Evolutionary conservation across 2,797 vertebrate species (phyloP).

Genomic region (Champsocephalus gunnari): DNA sequence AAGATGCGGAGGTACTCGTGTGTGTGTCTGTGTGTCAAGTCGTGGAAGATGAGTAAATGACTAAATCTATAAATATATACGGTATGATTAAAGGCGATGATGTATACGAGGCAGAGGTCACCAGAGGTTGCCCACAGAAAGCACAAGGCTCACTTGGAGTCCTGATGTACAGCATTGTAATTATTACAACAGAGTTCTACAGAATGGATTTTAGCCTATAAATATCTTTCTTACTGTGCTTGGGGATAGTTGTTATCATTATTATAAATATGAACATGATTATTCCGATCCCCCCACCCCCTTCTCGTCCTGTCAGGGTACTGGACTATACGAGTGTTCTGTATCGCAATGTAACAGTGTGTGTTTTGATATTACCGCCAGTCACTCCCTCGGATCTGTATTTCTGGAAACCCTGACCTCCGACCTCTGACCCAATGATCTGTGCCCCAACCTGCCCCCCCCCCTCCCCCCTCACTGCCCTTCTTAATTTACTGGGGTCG

Average conservation of each 20-base stretch:
- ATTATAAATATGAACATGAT: conserved; percentile 82
- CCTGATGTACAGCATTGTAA: conserved; percentile 94
- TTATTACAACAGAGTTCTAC: conserved; percentile 92
- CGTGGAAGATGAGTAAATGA: conserved; percentile 46
- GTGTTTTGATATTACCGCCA: conserved; percentile 87
- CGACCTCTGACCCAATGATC: conserved; percentile 35
- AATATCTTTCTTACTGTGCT: conserved; percentile 95
- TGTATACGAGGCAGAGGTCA: conserved; percentile 56
- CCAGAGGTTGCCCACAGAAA: conserved; percentile 83
- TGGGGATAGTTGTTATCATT: conserved; percentile 87
- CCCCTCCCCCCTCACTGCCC: conserved; percentile 56
- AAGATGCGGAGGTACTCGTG: not conserved
- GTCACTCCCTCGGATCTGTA: conserved; percentile 80
- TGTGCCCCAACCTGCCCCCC: conserved; percentile 40
- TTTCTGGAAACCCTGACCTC: conserved; percentile 68
- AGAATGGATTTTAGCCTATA: conserved; percentile 93
- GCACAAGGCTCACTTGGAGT: conserved; percentile 91
- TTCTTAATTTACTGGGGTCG: conserved; percentile 85
- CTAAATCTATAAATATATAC: conserved; percentile 62
- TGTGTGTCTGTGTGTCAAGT: conserved; percentile 33
- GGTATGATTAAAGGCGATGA: conserved; percentile 21
- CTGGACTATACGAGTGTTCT: conserved; percentile 86
- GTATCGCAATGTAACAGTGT: conserved; percentile 87
- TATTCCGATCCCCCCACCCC: conserved; percentile 66
- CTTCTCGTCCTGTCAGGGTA: conserved; percentile 76